A percentile compares a stretch with the other conserved stretches of the same genome.
phyloP scores from a whole-genome alignment of 1,140 invertebrate genomes.

The Apis florea region DNA sequence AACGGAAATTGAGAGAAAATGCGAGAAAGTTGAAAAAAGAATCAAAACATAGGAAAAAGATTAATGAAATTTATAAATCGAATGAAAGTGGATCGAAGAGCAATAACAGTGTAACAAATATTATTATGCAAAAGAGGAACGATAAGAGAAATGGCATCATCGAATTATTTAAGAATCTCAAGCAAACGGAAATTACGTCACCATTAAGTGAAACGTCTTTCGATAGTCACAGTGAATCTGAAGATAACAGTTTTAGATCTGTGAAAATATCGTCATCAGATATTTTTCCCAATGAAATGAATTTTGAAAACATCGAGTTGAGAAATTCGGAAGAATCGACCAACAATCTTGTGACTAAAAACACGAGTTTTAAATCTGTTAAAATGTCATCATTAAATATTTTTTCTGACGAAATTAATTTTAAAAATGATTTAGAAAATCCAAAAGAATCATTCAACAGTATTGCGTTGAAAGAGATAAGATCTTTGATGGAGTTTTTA shows the following conservation, averaged over 20 bases:
- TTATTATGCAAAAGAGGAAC: slow-evolving; percentile 2
- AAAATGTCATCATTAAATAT: neutral
- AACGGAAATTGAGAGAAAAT: slow-evolving; percentile 8
- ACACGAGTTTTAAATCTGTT: neutral
- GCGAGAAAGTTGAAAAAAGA: slow-evolving; percentile 5
- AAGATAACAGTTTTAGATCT: neutral
- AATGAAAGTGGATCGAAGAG: neutral
- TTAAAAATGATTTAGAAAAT: neutral
- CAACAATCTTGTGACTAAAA: neutral
- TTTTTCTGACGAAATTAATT: too few relatives aligned
- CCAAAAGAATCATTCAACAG: neutral
- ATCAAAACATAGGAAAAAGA: neutral
- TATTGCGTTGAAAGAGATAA: neutral
- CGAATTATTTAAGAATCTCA: neutral
- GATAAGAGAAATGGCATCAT: too few relatives aligned
- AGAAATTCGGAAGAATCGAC: neutral
- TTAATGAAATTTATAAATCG: neutral
- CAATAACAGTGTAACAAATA: neutral
- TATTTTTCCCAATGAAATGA: too few relatives aligned
- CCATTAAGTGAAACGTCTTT: neutral
- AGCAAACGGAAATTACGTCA: neutral
- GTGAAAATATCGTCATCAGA: neutral
- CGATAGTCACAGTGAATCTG: neutral
- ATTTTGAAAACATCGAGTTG: too few relatives aligned
- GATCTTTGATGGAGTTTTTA: slow-evolving; percentile 4